These are phyloP conservation scores for Andrena bicolor DNA, from an alignment of 2,888 invertebrate species.

Conservation along the genomic window DNA sequence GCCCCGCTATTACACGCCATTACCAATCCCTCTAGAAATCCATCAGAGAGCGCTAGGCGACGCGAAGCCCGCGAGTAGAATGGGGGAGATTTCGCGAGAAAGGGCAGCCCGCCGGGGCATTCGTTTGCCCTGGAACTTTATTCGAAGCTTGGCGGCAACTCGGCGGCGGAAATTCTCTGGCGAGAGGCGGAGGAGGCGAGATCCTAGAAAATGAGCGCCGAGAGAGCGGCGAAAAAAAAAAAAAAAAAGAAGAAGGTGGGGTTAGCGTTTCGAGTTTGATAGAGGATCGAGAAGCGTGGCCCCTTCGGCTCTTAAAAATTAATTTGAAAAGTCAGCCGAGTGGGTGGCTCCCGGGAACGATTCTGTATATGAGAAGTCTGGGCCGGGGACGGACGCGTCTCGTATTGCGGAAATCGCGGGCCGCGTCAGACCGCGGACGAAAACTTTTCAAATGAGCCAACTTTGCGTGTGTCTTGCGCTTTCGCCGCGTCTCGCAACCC, in stretches of 20 bases:
- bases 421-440: constrained; percentile 42
- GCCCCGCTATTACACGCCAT: constrained; percentile 16
- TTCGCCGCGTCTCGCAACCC: constrained; percentile 76
- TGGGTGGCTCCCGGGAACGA: constrained; percentile 53
- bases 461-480: constrained; percentile 85
- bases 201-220: neutral
- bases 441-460: constrained; percentile 84
- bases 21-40: constrained; percentile 21
- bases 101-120: neutral
- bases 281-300: constrained; percentile 50
- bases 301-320: constrained; percentile 79
- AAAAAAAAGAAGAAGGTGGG: neutral
- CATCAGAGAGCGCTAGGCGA: neutral
- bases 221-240: constrained; percentile 11
- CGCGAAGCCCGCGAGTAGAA: neutral
- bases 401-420: constrained; percentile 69
- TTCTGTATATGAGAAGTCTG: constrained; percentile 60
- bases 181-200: neutral
- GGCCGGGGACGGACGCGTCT: constrained; percentile 27
- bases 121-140: neutral
- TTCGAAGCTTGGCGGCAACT: constrained; percentile 6
- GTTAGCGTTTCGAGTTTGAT: constrained; percentile 52
- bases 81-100: neutral
- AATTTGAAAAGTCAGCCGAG: constrained; percentile 78
- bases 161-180: neutral